These are phyloP conservation scores for Malurus melanocephalus DNA, from an alignment of 2,113 vertebrate genomes.

Conservation along the genomic window DNA sequence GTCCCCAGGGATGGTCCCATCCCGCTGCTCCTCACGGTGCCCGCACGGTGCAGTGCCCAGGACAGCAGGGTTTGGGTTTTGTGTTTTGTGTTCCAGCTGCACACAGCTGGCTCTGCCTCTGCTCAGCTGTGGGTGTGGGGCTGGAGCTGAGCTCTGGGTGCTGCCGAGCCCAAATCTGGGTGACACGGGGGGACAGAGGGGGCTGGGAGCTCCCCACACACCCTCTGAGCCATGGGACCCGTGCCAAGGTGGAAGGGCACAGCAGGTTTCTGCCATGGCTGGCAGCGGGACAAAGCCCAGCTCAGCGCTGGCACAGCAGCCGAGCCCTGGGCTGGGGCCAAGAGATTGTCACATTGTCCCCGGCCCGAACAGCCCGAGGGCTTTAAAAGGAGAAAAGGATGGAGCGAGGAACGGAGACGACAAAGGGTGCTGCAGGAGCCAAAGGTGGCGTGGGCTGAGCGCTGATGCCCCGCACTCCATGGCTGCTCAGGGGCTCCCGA, in stretches of 20 bases:
- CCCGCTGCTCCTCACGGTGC: background rate
- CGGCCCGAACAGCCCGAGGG: background rate
- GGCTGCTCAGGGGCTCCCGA: fast-evolving
- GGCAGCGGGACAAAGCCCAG: background rate
- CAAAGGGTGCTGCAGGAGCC: background rate
- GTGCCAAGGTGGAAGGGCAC: background rate
- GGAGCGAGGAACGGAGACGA: background rate
- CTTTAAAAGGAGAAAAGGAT: conserved; percentile 49
- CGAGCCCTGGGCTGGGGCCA: background rate
- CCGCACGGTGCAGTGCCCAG: fast-evolving
- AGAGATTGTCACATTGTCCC: background rate
- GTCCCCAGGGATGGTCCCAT: background rate
- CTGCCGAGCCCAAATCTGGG: background rate
- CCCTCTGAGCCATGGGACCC: fast-evolving
- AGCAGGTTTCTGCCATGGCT: background rate
- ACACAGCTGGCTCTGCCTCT: background rate
- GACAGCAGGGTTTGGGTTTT: background rate
- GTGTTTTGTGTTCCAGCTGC: background rate
- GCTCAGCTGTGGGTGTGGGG: background rate
- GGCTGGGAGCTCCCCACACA: fast-evolving
- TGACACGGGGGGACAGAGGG: fast-evolving
- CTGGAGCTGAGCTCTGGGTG: background rate
- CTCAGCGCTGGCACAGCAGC: background rate
- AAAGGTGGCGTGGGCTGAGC: fast-evolving
- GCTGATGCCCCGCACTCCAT: fast-evolving